A percentile compares a stretch with the other conserved stretches of the same genome.
Evolutionary conservation across 2,797 vertebrate species (phyloP).

Genomic region (Rhinatrema bivittatum): DNA sequence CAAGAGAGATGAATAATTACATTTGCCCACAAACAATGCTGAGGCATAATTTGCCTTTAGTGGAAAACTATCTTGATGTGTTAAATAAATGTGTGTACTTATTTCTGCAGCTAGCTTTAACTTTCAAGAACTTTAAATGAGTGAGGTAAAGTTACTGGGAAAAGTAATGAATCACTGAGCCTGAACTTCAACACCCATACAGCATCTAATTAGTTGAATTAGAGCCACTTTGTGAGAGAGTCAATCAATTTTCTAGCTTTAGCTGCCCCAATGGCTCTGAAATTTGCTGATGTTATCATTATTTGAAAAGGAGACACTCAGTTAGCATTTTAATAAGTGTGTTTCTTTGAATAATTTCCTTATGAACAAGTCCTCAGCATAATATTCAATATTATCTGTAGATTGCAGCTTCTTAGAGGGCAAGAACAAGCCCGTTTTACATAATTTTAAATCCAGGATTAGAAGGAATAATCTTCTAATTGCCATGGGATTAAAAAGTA

Average conservation of each 20-base stretch:
- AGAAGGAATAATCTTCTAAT: slow-evolving; percentile 22
- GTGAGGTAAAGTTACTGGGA: slow-evolving; percentile 33
- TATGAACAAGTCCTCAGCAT: slow-evolving; percentile 15
- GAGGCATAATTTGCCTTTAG: too few species aligned
- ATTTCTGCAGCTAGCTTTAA: slow-evolving; percentile 23
- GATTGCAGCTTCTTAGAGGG: slow-evolving; percentile 27
- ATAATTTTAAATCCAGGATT: slow-evolving; percentile 24
- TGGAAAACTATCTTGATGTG: too few species aligned
- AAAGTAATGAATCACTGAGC: slow-evolving; percentile 46
- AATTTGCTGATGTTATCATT: slow-evolving; percentile 66
- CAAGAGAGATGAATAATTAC: too few species aligned
- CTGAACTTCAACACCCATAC: slow-evolving; percentile 56
- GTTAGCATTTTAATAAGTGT: slow-evolving; percentile 50
- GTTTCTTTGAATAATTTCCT: slow-evolving; percentile 34
- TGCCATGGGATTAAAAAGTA: slow-evolving; percentile 26
- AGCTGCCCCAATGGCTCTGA: slow-evolving; percentile 46
- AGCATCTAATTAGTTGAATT: slow-evolving; percentile 62
- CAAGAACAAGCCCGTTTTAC: slow-evolving; percentile 17
- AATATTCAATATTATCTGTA: slow-evolving; percentile 41
- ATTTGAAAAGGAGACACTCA: slow-evolving; percentile 36
- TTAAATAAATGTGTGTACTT: too few species aligned
- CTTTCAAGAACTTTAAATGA: slow-evolving; percentile 46
- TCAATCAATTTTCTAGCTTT: slow-evolving; percentile 56
- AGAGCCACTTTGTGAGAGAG: slow-evolving; percentile 43
- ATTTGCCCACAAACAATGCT: too few species aligned